Evolutionary conservation across 2,888 invertebrate species (phyloP).

Genomic region (Parochlus steinenii): DNA sequence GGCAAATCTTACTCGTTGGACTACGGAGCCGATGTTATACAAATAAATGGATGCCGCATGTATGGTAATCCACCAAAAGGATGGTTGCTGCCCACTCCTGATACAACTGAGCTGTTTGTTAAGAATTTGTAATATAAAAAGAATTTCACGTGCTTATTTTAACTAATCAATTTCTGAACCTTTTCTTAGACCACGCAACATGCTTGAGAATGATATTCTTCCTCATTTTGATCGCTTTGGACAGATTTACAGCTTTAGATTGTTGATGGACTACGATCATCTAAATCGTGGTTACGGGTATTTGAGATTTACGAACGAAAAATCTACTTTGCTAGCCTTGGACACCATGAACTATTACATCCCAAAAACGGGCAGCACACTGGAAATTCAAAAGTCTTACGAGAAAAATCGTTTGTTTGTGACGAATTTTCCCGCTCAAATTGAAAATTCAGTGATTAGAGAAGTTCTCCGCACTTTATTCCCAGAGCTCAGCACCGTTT

Average conservation of each 20-base stretch:
- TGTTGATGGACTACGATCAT: slow-evolving; percentile 21
- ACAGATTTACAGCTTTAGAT: slow-evolving; percentile 21
- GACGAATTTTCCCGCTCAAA: slow-evolving; percentile 20
- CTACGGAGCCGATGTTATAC: background rate
- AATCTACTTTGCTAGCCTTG: slow-evolving; percentile 20
- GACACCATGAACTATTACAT: slow-evolving; percentile 21
- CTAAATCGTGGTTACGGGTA: slow-evolving; percentile 21
- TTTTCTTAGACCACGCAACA: slow-evolving; percentile 18
- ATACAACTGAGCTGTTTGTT: background rate
- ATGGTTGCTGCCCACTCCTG: background rate
- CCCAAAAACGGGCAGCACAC: slow-evolving; percentile 16
- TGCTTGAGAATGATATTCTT: slow-evolving; percentile 18
- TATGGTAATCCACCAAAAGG: background rate
- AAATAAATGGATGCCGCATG: slow-evolving; percentile 4
- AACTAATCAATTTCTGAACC: too few species aligned
- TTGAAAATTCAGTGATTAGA: slow-evolving; percentile 19
- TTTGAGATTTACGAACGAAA: slow-evolving; percentile 20
- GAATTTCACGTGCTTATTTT: too few species aligned
- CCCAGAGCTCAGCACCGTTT: slow-evolving; percentile 19
- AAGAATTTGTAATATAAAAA: too few species aligned
- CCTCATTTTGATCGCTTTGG: slow-evolving; percentile 21
- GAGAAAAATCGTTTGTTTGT: slow-evolving; percentile 22
- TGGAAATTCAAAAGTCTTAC: slow-evolving; percentile 21
- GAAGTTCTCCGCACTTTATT: slow-evolving; percentile 17
- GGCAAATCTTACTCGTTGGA: too few species aligned